phyloP scores from a whole-genome alignment of 2,797 vertebrate species.

The Luscinia megarhynchos region DNA sequence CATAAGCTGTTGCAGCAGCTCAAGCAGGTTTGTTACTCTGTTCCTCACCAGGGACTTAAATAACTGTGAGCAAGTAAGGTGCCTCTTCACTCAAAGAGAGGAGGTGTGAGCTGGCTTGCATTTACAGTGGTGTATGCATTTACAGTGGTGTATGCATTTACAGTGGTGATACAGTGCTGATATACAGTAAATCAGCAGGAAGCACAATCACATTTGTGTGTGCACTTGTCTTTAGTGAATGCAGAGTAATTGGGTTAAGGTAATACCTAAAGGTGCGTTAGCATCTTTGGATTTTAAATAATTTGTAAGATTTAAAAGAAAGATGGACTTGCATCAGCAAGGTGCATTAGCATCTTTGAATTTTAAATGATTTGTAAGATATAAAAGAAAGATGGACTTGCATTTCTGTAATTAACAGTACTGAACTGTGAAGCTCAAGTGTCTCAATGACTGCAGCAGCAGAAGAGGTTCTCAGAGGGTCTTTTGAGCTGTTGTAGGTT shows the following conservation, averaged over 20 bases:
- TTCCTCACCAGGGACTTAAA: neutral
- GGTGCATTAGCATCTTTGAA: neutral
- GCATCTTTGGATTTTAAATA: neutral
- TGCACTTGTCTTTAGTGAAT: neutral
- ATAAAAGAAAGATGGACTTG: neutral
- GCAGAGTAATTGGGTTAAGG: neutral
- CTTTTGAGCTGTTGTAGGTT: neutral
- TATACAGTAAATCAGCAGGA: neutral
- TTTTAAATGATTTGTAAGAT: neutral
- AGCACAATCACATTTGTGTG: neutral
- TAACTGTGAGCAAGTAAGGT: neutral
- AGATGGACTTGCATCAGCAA: neutral
- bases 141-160: neutral
- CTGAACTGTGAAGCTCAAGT: neutral
- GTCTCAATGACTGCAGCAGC: neutral
- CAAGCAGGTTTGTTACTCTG: neutral
- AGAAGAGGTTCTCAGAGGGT: neutral
- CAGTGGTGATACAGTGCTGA: too few species aligned
- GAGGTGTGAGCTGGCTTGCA: neutral
- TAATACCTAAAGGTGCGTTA: neutral
- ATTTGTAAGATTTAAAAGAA: neutral
- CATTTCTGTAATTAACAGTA: neutral
- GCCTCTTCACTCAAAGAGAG: neutral
- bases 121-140: neutral
- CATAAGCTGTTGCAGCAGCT: neutral